Conservation (phyloP, 2,797 vertebrate genomes). For the Euthynnus affinis region DNA sequence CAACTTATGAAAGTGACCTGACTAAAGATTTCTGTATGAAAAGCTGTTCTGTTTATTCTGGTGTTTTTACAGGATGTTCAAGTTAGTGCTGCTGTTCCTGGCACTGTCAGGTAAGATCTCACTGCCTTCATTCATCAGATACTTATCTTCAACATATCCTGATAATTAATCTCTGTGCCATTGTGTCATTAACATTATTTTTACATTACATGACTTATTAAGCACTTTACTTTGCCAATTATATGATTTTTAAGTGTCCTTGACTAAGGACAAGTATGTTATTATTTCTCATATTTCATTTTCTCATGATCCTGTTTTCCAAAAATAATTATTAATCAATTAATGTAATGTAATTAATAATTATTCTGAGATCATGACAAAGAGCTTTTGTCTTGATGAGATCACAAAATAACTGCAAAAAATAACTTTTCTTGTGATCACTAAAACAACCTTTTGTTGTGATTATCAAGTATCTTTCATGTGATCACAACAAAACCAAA, state of each 20-base stretch:
- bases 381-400: neutral
- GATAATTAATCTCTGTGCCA: neutral
- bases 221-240: constrained; percentile 4
- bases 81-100: constrained; percentile 68
- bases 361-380: neutral
- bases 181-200: neutral
- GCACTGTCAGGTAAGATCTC: constrained; percentile 79
- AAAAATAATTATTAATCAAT: neutral
- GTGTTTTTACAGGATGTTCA: constrained; percentile 78
- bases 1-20: neutral
- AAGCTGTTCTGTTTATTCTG: constrained; percentile 13
- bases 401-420: neutral
- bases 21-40: neutral
- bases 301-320: neutral
- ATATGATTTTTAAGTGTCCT: constrained; percentile 10
- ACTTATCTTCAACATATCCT: neutral
- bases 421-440: neutral
- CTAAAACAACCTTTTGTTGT: neutral
- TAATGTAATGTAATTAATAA: too few species aligned
- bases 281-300: too few species aligned
- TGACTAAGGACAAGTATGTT: too few species aligned
- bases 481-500: neutral
- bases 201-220: neutral
- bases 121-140: neutral
- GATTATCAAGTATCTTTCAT: neutral